phyloP scores from a whole-genome alignment of 2,113 vertebrate genomes.

The Daphoenositta chrysoptera region DNA sequence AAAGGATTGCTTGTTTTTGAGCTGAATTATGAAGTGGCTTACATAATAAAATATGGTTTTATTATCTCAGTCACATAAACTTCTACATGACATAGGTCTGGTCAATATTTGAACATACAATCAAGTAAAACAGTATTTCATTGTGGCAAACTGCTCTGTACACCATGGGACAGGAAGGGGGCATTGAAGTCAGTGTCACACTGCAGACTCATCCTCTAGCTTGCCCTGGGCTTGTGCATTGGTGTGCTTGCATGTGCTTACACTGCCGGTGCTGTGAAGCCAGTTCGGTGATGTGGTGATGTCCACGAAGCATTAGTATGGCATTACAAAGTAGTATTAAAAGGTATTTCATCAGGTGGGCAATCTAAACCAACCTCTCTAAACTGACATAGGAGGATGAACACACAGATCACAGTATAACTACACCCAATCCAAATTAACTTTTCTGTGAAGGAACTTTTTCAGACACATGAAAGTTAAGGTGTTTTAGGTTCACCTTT shows the following conservation, averaged over 20 bases:
- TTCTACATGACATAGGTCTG: neutral
- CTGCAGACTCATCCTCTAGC: neutral
- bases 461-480: neutral
- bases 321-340: neutral
- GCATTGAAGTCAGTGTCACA: neutral
- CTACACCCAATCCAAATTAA: neutral
- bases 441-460: neutral
- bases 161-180: rapidly evolving
- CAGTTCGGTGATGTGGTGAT: neutral
- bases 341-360: neutral
- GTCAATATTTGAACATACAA: neutral
- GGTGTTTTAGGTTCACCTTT: neutral
- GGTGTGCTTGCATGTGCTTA: neutral
- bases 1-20: neutral
- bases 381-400: neutral
- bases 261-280: neutral
- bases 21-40: neutral
- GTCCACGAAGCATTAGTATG: neutral
- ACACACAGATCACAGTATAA: neutral
- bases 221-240: neutral
- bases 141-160: neutral
- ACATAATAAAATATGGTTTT: neutral
- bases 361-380: neutral
- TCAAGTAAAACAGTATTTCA: neutral
- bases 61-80: neutral